phyloP scores from a whole-genome alignment of 2,888 invertebrate genomes.

The Adela reaumurella region DNA sequence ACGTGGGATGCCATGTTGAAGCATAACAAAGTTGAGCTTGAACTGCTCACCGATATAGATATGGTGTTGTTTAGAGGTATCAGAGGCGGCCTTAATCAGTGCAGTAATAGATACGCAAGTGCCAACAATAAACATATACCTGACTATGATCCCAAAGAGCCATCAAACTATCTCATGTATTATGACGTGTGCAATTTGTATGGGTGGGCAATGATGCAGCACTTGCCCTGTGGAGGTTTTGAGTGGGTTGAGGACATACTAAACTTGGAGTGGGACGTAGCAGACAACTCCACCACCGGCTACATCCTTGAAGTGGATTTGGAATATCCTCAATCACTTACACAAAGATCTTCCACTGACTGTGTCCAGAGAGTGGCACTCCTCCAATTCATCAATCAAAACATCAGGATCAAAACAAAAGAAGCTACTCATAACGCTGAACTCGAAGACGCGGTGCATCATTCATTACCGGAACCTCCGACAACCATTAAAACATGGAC shows the following conservation, averaged over 20 bases:
- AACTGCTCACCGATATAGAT: conserved; percentile 13
- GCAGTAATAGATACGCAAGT: conserved; percentile 13
- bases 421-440: conserved; percentile 15
- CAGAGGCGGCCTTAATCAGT: conserved; percentile 14
- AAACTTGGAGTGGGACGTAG: conserved; percentile 5
- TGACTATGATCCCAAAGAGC: conserved; percentile 11
- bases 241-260: conserved; percentile 12
- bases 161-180: conserved; percentile 15
- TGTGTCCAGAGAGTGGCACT: not conserved
- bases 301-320: conserved; percentile 17
- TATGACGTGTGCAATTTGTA: conserved; percentile 21
- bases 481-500: conserved; percentile 17
- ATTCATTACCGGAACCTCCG: conserved; percentile 18
- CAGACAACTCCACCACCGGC: conserved; percentile 11
- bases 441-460: conserved; percentile 16
- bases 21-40: conserved; percentile 10
- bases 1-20: conserved; percentile 15
- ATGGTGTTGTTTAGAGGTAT: conserved; percentile 14
- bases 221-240: conserved; percentile 14
- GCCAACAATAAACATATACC: conserved; percentile 15
- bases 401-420: conserved; percentile 9
- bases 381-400: conserved; percentile 7
- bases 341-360: too few relatives aligned
- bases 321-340: conserved; percentile 9
- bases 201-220: conserved; percentile 15